phyloP scores from a whole-genome alignment of 2,888 invertebrate genomes.

The Scrobipalpa costella region DNA sequence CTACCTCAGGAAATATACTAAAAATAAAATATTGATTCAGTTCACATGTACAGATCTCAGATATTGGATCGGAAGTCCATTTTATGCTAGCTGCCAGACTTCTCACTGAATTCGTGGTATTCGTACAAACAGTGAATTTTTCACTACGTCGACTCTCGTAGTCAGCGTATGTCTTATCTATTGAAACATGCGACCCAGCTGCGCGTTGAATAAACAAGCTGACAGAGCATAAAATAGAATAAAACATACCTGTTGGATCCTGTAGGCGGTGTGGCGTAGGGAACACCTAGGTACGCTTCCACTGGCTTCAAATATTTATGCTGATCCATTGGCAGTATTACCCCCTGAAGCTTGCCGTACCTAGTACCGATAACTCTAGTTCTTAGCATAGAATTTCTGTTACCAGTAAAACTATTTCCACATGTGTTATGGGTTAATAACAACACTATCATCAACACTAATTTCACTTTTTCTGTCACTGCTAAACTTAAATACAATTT shows the following conservation, averaged over 20 bases:
- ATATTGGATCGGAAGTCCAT: background rate
- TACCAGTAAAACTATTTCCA: slow-evolving; percentile 66
- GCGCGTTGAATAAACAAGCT: slow-evolving; percentile 30
- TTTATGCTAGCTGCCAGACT: slow-evolving; percentile 14
- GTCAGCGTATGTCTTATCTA: slow-evolving; percentile 25
- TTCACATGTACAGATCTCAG: background rate
- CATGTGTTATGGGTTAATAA: slow-evolving; percentile 59
- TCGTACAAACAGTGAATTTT: slow-evolving; percentile 21
- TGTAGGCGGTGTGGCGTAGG: slow-evolving; percentile 92
- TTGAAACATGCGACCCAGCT: slow-evolving; percentile 26
- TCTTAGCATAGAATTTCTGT: slow-evolving; percentile 85
- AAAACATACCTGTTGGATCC: slow-evolving; percentile 85
- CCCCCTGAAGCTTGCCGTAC: slow-evolving; percentile 92
- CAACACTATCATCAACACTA: slow-evolving; percentile 61
- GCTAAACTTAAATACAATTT: slow-evolving; percentile 45
- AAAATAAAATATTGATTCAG: slow-evolving; percentile 6
- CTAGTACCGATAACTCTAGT: slow-evolving; percentile 91
- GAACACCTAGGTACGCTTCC: slow-evolving; percentile 91
- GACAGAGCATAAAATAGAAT: slow-evolving; percentile 33
- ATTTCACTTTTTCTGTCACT: slow-evolving; percentile 51
- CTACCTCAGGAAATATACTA: slow-evolving; percentile 9
- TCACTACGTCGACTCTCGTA: slow-evolving; percentile 22
- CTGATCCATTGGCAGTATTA: slow-evolving; percentile 89
- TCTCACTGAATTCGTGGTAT: slow-evolving; percentile 1
- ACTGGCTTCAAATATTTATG: slow-evolving; percentile 88